These are phyloP conservation scores for Amniataba percoides DNA, from an alignment of 2,797 vertebrate genomes.

Conservation along the genomic window DNA sequence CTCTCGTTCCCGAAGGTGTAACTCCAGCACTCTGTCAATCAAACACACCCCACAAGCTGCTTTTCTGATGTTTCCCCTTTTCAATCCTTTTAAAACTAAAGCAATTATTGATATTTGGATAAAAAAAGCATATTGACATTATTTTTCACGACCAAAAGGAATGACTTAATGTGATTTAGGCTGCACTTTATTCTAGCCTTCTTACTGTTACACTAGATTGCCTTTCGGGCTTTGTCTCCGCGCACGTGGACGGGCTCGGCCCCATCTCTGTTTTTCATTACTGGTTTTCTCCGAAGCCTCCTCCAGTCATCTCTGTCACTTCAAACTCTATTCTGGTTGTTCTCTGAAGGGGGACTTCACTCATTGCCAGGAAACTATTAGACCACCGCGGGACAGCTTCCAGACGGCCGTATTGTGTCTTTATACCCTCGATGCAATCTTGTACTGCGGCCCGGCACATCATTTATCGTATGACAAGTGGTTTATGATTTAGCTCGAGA, in stretches of 20 bases:
- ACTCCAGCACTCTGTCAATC: conserved; percentile 9
- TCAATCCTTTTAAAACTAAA: background rate
- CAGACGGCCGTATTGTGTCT: conserved; percentile 47
- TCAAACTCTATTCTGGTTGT: conserved; percentile 65
- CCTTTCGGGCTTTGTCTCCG: conserved; percentile 33
- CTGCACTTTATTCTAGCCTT: background rate
- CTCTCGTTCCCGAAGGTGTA: background rate
- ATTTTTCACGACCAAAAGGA: background rate
- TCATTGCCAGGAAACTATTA: conserved; percentile 76
- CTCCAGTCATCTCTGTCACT: conserved; percentile 66
- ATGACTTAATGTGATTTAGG: background rate
- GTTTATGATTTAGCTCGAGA: conserved; percentile 28
- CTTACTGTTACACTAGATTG: conserved; percentile 26
- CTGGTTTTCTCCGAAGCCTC: conserved; percentile 46
- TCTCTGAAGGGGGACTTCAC: conserved; percentile 56
- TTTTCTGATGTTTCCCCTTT: background rate
- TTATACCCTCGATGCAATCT: conserved; percentile 46
- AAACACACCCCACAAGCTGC: background rate
- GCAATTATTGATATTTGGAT: background rate
- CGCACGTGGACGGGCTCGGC: conserved; percentile 34
- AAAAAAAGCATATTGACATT: background rate
- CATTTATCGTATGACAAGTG: conserved; percentile 37
- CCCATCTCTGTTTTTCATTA: conserved; percentile 73
- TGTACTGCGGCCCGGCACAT: conserved; percentile 22
- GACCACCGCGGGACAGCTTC: conserved; percentile 60